phyloP scores from a whole-genome alignment of 2,888 invertebrate genomes.

The Danaus chrysippus region DNA sequence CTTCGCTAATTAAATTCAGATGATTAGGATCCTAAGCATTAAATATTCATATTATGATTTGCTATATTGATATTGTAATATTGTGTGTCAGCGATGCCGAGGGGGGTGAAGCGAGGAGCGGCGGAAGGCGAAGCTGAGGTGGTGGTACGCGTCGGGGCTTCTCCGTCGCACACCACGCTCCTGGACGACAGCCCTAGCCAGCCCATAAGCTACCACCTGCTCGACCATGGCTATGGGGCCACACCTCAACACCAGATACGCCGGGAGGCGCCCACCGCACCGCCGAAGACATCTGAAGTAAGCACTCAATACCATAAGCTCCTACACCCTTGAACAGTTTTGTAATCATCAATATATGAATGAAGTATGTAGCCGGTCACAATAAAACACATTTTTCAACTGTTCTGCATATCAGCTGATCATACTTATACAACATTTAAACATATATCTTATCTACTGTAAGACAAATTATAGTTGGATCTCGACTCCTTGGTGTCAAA shows the following conservation, averaged over 20 bases:
- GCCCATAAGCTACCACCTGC: slow-evolving; percentile 85
- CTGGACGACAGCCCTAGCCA: slow-evolving; percentile 74
- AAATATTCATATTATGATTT: slow-evolving; percentile 35
- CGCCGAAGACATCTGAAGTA: slow-evolving; percentile 79
- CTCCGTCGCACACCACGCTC: slow-evolving; percentile 76
- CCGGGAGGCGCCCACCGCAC: slow-evolving; percentile 75
- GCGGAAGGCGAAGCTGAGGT: slow-evolving; percentile 76
- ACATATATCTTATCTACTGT: neutral
- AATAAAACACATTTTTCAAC: slow-evolving; percentile 2
- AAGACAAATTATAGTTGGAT: neutral
- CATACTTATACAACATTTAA: slow-evolving; percentile 6
- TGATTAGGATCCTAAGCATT: slow-evolving; percentile 46
- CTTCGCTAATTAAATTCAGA: slow-evolving; percentile 73
- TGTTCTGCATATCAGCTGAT: slow-evolving; percentile 28
- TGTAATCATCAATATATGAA: neutral
- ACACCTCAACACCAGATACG: slow-evolving; percentile 85
- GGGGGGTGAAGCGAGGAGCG: slow-evolving; percentile 79
- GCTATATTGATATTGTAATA: slow-evolving; percentile 33
- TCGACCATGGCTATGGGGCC: slow-evolving; percentile 93
- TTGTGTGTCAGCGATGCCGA: slow-evolving; percentile 76
- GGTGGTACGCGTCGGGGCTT: slow-evolving; percentile 73
- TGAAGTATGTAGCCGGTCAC: neutral
- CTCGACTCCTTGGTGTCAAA: neutral
- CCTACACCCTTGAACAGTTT: neutral
- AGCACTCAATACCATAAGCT: slow-evolving; percentile 38